These are phyloP conservation scores for Eptatretus burgeri DNA, from an alignment of 2,113 vertebrate species.

Conservation along the genomic window DNA sequence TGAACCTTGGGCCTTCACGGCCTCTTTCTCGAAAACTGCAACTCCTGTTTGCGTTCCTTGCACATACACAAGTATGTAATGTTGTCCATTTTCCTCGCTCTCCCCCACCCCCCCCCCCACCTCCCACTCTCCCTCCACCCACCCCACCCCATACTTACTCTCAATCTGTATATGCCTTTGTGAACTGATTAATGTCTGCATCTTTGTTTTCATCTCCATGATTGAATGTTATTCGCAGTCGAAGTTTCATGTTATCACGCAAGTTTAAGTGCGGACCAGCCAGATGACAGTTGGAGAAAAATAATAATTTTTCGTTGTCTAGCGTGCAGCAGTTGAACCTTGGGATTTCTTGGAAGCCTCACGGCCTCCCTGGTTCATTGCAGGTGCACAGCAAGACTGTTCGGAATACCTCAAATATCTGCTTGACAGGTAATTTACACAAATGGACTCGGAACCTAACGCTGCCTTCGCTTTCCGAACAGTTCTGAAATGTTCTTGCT, in stretches of 20 bases:
- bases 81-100: slow-evolving; percentile 4
- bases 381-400: slow-evolving; percentile 78
- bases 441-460: not conserved
- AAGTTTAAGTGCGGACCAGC: not conserved
- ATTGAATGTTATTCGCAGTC: not conserved
- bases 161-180: not conserved
- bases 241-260: not conserved
- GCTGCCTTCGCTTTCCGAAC: not conserved
- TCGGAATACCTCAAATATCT: slow-evolving; percentile 85
- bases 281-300: no score
- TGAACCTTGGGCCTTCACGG: slow-evolving; percentile 48
- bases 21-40: slow-evolving; percentile 75
- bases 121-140: no score
- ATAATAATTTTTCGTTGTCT: slow-evolving; percentile 2
- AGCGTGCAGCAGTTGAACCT: slow-evolving; percentile 81
- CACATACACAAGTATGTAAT: slow-evolving; percentile 66
- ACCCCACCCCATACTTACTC: not conserved
- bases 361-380: slow-evolving; percentile 73
- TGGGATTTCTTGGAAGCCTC: slow-evolving; percentile 64
- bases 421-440: slow-evolving; percentile 43
- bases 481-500: not conserved
- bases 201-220: not conserved
- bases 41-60: slow-evolving; percentile 79
- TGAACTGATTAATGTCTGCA: not conserved
- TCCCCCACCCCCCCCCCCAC: not conserved